Base-by-base conservation (phyloP, 2,888 invertebrate genomes). In the Eudemis profundana region DNA sequence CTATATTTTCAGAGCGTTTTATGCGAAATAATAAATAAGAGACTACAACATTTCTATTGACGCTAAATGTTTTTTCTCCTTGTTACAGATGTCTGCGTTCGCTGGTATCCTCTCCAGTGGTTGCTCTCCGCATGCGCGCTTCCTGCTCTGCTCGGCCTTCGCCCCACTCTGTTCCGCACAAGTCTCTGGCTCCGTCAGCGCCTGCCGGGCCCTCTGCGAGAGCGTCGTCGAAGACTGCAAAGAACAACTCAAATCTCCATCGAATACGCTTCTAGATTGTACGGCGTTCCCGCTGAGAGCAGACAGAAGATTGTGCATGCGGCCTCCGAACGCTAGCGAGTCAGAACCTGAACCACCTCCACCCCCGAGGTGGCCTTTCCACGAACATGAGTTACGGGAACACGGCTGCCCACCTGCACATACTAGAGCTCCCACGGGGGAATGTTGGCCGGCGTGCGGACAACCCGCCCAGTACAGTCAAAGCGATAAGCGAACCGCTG, bases 91-190 rank as follows among this genome's bases (percentile, higher is more conserved):
- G 83, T 88, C 93, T 68, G 90, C 94, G 68, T 95, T 96, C 85
- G 91, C 95, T 78, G 95, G 95, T 0, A 92, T 97, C 67, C 94
- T 97, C 61, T 94, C 96, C 72, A 95, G 95, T 78, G 95, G 95
- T 57, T 98, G 98, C 82, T 97, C 97, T 3, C 92, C 94, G 64
- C 95, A 97, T 78, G 94, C 97, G 44, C 94, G 96, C 72, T 96
- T 98, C 86, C 95, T 98, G 80, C 94, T 98, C 68, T 98, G 98
- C 90, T 96, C 97, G 14, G 95, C 98, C 59, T 97, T 97, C 86
- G 96, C 97, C 8, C 98, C 98, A 38, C 95, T 98, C 84, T 98
- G 98, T 87, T 97, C 97, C 29, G 96, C 96, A 78, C 95, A 97
- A 84, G 96, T 97, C 70, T 95, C 96, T 23, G 96, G 96, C 74